phyloP scores from a whole-genome alignment of 2,113 vertebrate species.

The Dryoscopus gambensis region DNA sequence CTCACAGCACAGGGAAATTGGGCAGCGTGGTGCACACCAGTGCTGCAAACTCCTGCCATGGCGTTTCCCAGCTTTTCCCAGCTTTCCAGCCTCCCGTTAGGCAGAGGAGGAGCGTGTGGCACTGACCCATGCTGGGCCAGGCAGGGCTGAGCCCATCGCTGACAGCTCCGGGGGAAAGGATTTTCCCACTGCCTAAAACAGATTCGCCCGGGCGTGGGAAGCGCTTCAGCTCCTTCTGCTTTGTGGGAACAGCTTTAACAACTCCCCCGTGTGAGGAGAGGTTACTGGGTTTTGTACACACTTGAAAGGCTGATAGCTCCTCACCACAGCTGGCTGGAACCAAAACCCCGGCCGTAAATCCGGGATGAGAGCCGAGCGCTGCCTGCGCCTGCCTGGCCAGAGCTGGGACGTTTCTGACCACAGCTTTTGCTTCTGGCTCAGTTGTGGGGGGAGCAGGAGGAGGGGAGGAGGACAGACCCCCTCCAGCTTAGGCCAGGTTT shows the following conservation, averaged over 20 bases:
- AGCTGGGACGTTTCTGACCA: background rate
- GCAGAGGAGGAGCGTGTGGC: background rate
- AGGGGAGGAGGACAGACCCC: background rate
- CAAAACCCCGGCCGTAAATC: constrained; percentile 35
- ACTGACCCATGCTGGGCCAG: background rate
- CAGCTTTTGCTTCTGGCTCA: background rate
- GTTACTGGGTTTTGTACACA: constrained; percentile 46
- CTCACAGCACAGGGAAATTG: rapidly evolving
- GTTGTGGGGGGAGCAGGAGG: background rate
- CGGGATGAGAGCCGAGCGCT: background rate
- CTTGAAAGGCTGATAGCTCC: constrained; percentile 48
- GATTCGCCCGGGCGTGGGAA: constrained; percentile 42
- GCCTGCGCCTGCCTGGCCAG: background rate
- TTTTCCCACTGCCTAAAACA: constrained; percentile 51
- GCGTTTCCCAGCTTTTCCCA: background rate
- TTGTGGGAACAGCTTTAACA: constrained; percentile 60
- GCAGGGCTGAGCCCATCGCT: background rate
- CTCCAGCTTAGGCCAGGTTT: background rate
- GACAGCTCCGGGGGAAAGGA: background rate
- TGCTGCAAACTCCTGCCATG: background rate
- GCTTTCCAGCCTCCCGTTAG: background rate
- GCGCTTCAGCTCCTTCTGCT: background rate
- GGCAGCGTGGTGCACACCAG: background rate
- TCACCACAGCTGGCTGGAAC: constrained; percentile 27
- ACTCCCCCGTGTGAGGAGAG: constrained; percentile 54